Base-by-base conservation (phyloP, 2,888 invertebrate species). In the Callyntrura sp. region DNA sequence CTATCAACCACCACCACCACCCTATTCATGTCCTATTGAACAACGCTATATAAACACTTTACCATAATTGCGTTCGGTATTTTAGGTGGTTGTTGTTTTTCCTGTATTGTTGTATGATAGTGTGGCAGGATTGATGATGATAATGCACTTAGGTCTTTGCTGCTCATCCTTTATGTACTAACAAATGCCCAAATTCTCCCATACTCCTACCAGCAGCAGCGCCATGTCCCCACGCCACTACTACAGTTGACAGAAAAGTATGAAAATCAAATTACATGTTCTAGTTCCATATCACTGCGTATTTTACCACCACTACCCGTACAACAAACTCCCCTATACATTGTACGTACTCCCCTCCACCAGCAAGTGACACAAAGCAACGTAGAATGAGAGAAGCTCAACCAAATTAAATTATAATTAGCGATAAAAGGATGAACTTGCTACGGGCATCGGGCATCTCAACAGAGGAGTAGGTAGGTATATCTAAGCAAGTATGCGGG, bases 381-480 rank as follows among this genome's bases (percentile, higher is more conserved):
- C 2, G 48, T 11, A 48, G 23, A 25, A 35, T n/a, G n/a, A 43
- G 73, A 73, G 73, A 48, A 48, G 5, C 12, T 12, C 14, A 48
- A 43, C 43, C 35, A 73, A 73, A 73, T 73, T 73, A 73, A 73
- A 73, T 73, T 73, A 73, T 73, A 73, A 73, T 73, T 73, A 73
- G 73, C 48, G 73, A 73, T 73, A 73, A 73, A 73, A 73, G 73
- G 73, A 73, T 73, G 73, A 73, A 73, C 48, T 73, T 73, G 73
- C 73, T 17, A 23, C 11, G 48, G 12, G 48, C 73, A 48, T 68
- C 9, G n/a, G 12, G 48, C 73, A 48, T 68, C 9, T 1, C 35
- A 4, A 35, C 35, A 35, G 35, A 51, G 14, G 3, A 11, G 14
- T n/a, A n/a, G n/a, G n/a, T n/a, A n/a, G 60, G n/a, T 60, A 20